Evolutionary conservation across 2,888 invertebrate genomes (phyloP), one percentile per base, ranked within the genome.

Genomic region (Cenopis cana): DNA sequence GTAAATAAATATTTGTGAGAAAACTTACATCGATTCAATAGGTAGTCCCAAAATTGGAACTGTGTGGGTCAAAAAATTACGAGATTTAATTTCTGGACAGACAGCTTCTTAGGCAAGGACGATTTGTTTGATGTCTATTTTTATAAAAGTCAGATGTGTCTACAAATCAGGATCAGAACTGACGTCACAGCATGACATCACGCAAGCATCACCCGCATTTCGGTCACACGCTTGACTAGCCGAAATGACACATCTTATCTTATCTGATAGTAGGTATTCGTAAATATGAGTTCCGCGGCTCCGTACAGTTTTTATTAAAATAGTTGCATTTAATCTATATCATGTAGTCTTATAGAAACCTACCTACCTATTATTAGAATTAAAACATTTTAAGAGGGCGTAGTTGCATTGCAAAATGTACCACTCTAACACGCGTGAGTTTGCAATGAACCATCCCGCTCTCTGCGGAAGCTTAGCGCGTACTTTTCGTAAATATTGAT

Each of bases 181-280:
- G 65, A 70, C 65, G 65, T 70, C 65, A 70, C 46, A 70, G 20
- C 24, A 70, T 71, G 61, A 67, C 61, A 61, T 61, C 71, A 71
- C 66, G 29, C 61, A 11, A 36, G 8, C 70, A 54, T 67, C 55
- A 36, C 61, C 61, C 71, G 55, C 54, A 50, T 71, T 71, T 56
- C 41, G 60, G 56, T 33, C 49, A 54, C 68, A 50, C 54, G 61
- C 29, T 56, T 50, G 24, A 61, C 64, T 64, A 64, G 10, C 38
- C 71, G 24, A n/a, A 38, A 29, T 29, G 54, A 33, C 36, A 36
- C 56, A 55, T 38, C 36, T 66, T 67, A 71, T 71, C 71, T 71
- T 61, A 71, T 67, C 71, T 56, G 61, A 71, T 61, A 71, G 24
- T n/a, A n/a, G n/a, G n/a, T 46, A 54, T 71, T 38, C 60, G 55